Conservation (phyloP, 2,113 vertebrate species). For the Chrysemys picta region DNA sequence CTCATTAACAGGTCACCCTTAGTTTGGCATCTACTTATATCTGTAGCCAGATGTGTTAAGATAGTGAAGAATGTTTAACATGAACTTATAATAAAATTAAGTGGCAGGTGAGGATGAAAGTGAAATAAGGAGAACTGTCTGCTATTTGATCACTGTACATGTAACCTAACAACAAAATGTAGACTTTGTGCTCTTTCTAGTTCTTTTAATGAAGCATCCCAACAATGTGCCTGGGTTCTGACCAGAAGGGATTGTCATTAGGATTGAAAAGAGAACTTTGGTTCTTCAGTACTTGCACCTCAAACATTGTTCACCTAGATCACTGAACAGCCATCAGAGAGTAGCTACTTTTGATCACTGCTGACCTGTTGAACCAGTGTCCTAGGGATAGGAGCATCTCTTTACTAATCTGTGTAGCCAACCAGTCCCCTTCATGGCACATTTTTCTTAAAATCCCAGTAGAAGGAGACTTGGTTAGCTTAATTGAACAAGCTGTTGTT, state of each 20-base stretch:
- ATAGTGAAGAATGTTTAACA: background rate
- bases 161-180: background rate
- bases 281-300: slow-evolving; percentile 14
- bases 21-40: background rate
- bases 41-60: background rate
- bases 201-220: no score
- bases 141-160: background rate
- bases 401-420: background rate
- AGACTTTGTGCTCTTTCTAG: background rate
- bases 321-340: background rate
- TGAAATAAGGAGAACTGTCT: background rate
- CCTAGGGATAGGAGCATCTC: background rate
- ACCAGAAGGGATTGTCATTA: background rate
- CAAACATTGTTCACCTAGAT: background rate
- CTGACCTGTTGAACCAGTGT: background rate
- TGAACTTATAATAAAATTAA: background rate
- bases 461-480: background rate
- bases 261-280: background rate
- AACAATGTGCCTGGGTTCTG: background rate
- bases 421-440: background rate
- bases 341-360: background rate
- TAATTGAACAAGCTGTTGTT: background rate
- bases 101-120: background rate
- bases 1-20: background rate
- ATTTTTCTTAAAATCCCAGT: background rate